Base-by-base conservation (phyloP, 1,140 invertebrate genomes). In the Gryllus bimaculatus region DNA sequence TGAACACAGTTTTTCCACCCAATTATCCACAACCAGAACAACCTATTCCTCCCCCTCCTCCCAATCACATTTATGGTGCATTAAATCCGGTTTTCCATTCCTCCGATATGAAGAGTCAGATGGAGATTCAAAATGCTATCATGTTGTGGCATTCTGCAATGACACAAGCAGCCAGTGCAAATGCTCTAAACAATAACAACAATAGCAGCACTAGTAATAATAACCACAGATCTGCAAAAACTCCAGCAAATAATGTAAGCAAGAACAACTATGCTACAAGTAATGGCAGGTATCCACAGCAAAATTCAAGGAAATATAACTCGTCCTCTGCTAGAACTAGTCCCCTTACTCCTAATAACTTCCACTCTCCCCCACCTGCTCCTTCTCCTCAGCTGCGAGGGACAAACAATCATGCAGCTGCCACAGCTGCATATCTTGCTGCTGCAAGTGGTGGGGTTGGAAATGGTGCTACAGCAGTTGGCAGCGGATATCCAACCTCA, bases 121-220 rank as follows among this genome's bases (percentile, higher is more conserved):
- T 92, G 80, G 91, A 92, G 83, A 84, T 82, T 13, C 81, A 82
- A 74, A 79, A 82, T 76, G 77, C 81, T n/a, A 73, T 91, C 78
- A 88, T 89, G 0, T 88, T 91, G 86, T 92, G 91, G 90, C 91
- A 92, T 81, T 90, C 92, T 83, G 81, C 81, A 3, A 87, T 91
- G 86, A 84, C 86, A 18, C 87, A 89, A 79, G 76, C 48, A n/a
- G 77, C 48, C 8, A 54, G n/a, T 13, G 47, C 79, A 13, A 78
- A 76, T 26, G 66, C 78, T 76, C 49, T 78, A 8, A 77, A 47
- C 49, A 76, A n/a, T 47, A 48, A 81, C 47, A 81, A 79, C 54
- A 66, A 66, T 66, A 66, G 10, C 54, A 66, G 18, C 48, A 79
- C 48, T 20, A 82, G 78, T 80, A n/a, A 47, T n/a, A 76, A 81